A percentile compares a stretch with the other conserved stretches of the same genome.
Evolutionary conservation across 1,140 invertebrate species (phyloP).

Genomic region (Drosophila nigrodunni): DNA sequence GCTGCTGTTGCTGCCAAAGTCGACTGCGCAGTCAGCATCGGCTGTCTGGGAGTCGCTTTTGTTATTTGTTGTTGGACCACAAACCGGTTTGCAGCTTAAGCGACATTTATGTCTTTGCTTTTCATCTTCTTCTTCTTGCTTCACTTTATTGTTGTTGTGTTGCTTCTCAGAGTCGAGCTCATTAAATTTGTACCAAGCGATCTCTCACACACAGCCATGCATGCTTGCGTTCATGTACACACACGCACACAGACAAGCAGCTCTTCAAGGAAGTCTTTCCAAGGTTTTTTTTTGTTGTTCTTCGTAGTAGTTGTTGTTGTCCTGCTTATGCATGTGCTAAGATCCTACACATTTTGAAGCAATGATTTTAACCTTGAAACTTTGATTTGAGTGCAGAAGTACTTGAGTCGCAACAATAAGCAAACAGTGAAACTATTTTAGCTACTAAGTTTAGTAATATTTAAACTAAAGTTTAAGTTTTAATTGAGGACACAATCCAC

Average conservation of each 20-base stretch:
- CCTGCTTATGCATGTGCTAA: not conserved
- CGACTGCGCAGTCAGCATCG: conserved; percentile 1
- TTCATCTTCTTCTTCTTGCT: conserved; percentile 4
- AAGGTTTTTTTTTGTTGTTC: conserved; percentile 13
- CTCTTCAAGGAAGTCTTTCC: conserved; percentile 28
- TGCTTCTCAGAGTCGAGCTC: conserved; percentile 27
- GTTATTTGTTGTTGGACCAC: conserved; percentile 22
- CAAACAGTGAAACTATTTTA: no score
- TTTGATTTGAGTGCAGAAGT: not conserved
- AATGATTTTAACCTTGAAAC: conserved; percentile 42
- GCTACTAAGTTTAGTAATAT: no score
- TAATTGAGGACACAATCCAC: no score
- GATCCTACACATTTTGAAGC: conserved; percentile 20
- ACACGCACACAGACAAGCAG: not conserved
- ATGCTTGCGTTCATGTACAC: not conserved
- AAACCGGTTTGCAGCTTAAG: conserved; percentile 53
- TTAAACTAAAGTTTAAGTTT: no score
- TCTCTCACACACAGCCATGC: conserved; percentile 1
- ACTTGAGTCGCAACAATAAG: no score
- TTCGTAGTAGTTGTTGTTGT: conserved; percentile 1
- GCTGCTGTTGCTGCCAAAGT: not conserved
- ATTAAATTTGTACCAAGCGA: conserved; percentile 50
- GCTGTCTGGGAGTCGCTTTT: conserved; percentile 30
- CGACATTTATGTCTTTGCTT: conserved; percentile 53
- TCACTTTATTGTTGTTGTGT: conserved; percentile 6